Evolutionary conservation across 92 coral and sea anemone species (phyloP).

Genomic region (Phenganax subtilis): DNA sequence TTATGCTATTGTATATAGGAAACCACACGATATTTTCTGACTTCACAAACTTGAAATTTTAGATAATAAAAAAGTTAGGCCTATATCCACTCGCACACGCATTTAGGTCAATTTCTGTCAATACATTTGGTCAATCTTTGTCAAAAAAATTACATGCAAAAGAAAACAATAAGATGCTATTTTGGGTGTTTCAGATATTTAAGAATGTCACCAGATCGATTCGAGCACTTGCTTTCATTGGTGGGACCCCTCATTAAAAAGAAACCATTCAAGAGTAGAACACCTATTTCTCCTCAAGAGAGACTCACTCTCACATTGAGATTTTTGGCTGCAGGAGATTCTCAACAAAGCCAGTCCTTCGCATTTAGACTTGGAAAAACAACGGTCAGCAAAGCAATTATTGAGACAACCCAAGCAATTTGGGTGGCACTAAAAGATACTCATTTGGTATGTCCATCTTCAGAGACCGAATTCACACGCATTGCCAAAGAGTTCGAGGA

Average conservation of each 20-base stretch:
- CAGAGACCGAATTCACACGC: conserved; percentile 15
- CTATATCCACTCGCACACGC: too few relatives aligned
- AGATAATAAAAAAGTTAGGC: too few relatives aligned
- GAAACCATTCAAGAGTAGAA: conserved; percentile 40
- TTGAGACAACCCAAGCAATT: conserved; percentile 48
- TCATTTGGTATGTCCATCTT: conserved; percentile 19
- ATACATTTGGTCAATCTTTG: too few relatives aligned
- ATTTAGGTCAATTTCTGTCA: too few relatives aligned
- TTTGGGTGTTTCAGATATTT: conserved; percentile 16
- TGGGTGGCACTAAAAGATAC: conserved; percentile 23
- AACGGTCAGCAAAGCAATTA: conserved; percentile 41
- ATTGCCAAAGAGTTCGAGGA: conserved; percentile 28
- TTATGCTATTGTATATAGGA: too few relatives aligned
- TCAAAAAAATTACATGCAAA: not conserved
- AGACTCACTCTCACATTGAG: conserved; percentile 41
- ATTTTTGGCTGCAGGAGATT: conserved; percentile 39
- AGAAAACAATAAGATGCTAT: not conserved
- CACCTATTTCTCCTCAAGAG: conserved; percentile 45
- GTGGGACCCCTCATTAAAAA: conserved; percentile 45
- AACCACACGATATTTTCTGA: too few relatives aligned
- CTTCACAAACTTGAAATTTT: too few relatives aligned
- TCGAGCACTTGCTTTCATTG: conserved; percentile 37
- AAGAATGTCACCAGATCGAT: conserved; percentile 42
- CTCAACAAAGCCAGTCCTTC: conserved; percentile 38
- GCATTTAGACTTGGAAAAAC: conserved; percentile 45